These are phyloP conservation scores for Exephanes ischioxanthus DNA, from an alignment of 2,888 invertebrate genomes.

Conservation along the genomic window DNA sequence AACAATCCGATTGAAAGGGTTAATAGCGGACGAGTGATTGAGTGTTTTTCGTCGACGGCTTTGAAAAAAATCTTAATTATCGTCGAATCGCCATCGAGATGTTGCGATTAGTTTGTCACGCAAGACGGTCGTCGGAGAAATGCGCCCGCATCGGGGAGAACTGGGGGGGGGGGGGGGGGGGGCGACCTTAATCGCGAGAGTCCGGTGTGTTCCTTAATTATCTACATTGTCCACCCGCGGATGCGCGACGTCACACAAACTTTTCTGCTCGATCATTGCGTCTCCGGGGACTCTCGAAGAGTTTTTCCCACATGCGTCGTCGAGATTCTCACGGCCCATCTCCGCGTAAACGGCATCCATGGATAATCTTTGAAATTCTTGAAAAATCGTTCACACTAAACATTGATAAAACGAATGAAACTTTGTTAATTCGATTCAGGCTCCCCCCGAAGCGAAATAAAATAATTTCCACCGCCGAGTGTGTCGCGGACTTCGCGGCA, in stretches of 20 bases:
- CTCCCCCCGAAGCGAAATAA: background rate
- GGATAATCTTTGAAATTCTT: background rate
- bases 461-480: constrained; percentile 10
- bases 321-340: constrained; percentile 51
- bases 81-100: constrained; percentile 47
- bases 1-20: background rate
- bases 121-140: constrained; percentile 36
- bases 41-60: constrained; percentile 8
- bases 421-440: background rate
- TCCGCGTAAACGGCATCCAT: background rate
- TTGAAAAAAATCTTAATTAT: constrained; percentile 59
- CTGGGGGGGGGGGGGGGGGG: constrained; percentile 12
- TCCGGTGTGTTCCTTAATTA: constrained; percentile 69
- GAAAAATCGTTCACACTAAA: background rate
- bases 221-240: constrained; percentile 71
- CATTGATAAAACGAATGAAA: background rate
- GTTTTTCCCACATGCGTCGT: constrained; percentile 24
- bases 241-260: constrained; percentile 58
- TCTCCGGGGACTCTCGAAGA: constrained; percentile 27
- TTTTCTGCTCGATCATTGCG: constrained; percentile 70
- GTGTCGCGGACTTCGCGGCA: constrained; percentile 41
- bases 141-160: constrained; percentile 41
- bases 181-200: constrained; percentile 64
- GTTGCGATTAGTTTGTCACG: constrained; percentile 40
- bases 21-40: background rate